Conservation (phyloP, 2,113 vertebrate species). For the Oryzias woworae region DNA sequence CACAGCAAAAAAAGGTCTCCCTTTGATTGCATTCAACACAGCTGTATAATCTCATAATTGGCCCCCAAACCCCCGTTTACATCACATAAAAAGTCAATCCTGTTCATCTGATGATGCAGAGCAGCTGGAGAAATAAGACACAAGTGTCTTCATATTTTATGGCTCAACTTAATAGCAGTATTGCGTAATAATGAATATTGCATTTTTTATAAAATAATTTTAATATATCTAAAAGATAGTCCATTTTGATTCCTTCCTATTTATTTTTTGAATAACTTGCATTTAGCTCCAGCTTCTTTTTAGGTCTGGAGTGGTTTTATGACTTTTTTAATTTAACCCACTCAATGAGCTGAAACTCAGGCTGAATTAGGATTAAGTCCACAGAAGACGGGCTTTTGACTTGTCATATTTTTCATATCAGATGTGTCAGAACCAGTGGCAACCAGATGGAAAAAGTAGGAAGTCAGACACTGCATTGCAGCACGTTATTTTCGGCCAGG, state of each 20-base stretch:
- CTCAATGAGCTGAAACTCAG: constrained; percentile 17
- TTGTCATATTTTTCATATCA: constrained; percentile 8
- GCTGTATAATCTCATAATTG: constrained; percentile 32
- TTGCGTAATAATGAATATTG: constrained; percentile 15
- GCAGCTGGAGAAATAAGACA: constrained; percentile 23
- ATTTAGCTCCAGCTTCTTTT: constrained; percentile 12
- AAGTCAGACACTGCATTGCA: constrained; percentile 66
- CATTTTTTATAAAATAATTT: neutral
- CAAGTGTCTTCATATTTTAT: constrained; percentile 21
- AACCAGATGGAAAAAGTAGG: constrained; percentile 50
- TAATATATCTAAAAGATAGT: no score
- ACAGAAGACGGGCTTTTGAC: constrained; percentile 19
- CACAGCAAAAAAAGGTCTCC: constrained; percentile 11
- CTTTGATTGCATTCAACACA: constrained; percentile 25
- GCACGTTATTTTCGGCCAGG: constrained; percentile 48
- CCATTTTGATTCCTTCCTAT: constrained; percentile 1
- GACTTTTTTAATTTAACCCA: constrained; percentile 29
- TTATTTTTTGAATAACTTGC: constrained; percentile 6
- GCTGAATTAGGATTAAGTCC: constrained; percentile 14
- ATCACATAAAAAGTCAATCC: constrained; percentile 12
- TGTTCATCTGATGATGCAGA: constrained; percentile 27
- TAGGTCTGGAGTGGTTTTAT: constrained; percentile 28
- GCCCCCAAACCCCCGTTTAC: constrained; percentile 5
- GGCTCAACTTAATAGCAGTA: constrained; percentile 38
- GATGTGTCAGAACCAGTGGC: constrained; percentile 29